Evolutionary conservation across 2,888 invertebrate genomes (phyloP), one percentile per base, ranked within the genome.

Genomic region (Autographa pulchrina): DNA sequence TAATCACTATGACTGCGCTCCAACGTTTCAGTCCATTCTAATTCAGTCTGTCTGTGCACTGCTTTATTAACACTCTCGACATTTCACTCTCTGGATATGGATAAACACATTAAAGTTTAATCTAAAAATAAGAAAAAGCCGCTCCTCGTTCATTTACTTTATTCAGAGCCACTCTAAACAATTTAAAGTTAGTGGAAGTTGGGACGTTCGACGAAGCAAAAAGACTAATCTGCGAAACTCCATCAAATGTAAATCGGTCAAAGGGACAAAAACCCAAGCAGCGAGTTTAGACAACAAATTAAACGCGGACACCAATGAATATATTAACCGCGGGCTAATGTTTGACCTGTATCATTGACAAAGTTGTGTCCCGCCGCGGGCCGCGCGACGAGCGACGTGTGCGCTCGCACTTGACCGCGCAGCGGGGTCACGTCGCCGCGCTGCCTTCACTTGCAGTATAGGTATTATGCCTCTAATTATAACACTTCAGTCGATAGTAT

Each of bases 301-400:
- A 85, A 86, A 85, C 76, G 84, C 70, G 83, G 78, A 80, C 78
- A 84, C 79, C 87, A 85, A 88, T 89, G 91, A 89, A 90, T 90
- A 90, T 81, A 90, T 89, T 87, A 89, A 75, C 74, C 72, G 80
- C 77, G 76, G 86, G 81, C 84, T 87, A 87, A 89, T 90, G 87
- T 88, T 88, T 86, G 85, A 85, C 76, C 75, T 78, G 85, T 77
- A 78, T 90, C 88, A 90, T 91, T 90, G 90, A 81, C 80, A 83
- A 91, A 91, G 90, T 89, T 89, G 48, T n/a, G 41, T 9, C 32
- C 4, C 35, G 35, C 35, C 35, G 35, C 35, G 35, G 7, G 38
- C 38, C 38, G 38, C 9, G 35, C 38, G 38, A 11, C 38, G 11
- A 9, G 11, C 38, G 11, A 38, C 38, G 38, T 38, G 38, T 11